Conservation (phyloP, 2,797 vertebrate genomes). For the Taenioides sp. region DNA sequence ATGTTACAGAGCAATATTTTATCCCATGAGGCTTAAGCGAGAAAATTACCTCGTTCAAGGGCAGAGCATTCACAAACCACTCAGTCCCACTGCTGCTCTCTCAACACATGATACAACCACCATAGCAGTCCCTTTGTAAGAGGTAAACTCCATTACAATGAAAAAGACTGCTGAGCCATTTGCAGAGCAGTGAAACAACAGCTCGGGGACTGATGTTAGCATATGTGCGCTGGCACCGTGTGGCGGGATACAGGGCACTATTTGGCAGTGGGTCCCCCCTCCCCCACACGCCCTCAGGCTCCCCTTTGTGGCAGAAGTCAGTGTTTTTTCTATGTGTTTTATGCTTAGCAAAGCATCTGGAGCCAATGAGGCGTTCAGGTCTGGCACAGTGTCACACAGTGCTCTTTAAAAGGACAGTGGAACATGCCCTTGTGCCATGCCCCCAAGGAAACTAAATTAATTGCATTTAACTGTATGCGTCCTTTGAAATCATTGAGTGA, state of each 20-base stretch:
- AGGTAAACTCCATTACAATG: slow-evolving; percentile 55
- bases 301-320: slow-evolving; percentile 65
- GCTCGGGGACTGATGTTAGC: slow-evolving; percentile 67
- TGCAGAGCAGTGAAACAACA: slow-evolving; percentile 67
- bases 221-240: slow-evolving; percentile 67
- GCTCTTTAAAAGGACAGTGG: slow-evolving; percentile 60
- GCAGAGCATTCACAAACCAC: slow-evolving; percentile 34
- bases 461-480: slow-evolving; percentile 32
- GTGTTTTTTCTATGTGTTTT: slow-evolving; percentile 69
- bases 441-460: slow-evolving; percentile 33
- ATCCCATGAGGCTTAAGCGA: slow-evolving; percentile 36
- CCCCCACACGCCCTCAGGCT: slow-evolving; percentile 56
- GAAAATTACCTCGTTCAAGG: slow-evolving; percentile 58
- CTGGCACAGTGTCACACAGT: slow-evolving; percentile 63
- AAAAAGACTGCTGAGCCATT: slow-evolving; percentile 61
- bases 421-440: slow-evolving; percentile 48
- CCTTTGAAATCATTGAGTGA: slow-evolving; percentile 15
- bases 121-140: slow-evolving; percentile 44
- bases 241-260: slow-evolving; percentile 57
- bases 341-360: slow-evolving; percentile 78
- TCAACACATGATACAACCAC: slow-evolving; percentile 29
- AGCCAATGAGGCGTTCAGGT: slow-evolving; percentile 68
- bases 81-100: slow-evolving; percentile 5
- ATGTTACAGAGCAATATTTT: slow-evolving; percentile 38
- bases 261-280: slow-evolving; percentile 55